Evolutionary conservation across 2,113 vertebrate species (phyloP), one percentile per base, ranked within the genome.

Genomic region (Oncorhynchus kisutch): DNA sequence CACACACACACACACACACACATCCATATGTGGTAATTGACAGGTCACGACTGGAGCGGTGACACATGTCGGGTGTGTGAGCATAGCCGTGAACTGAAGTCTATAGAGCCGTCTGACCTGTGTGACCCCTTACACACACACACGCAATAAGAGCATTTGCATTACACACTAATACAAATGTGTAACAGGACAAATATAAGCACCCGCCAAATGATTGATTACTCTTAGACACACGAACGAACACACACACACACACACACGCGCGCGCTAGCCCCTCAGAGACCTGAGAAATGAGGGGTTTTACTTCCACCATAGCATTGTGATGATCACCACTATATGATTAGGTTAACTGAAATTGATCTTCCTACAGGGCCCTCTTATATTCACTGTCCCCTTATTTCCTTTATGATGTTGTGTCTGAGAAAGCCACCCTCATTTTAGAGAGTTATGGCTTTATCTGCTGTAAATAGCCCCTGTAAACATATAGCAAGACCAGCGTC

Each of bases 401-500:
- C 66, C 66, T 67, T 85, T 62, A 77, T 84, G 73, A 70, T 68
- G 62, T 72, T 18, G 69, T 49, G 20, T 81, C 48, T 71, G 73
- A n/a, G 48, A 83, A 69, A 81, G 72, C 68, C 60, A 51, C 64
- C 25, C 80, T 86, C 71, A 82, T 81, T 83, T 73, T 62, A 13
- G 25, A 27, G 39, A 65, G 71, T 65, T 27, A 70, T 82, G 72
- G 78, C 88, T 92, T 87, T 84, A 84, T 90, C 89, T 85, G 71
- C 75, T 64, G 49, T 81, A 88, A 92, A 91, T 90, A 88, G 83
- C 68, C 81, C 83, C 83, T 84, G 86, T 89, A 89, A 90, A 90
- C 84, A 86, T 69, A 59, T 68, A 89, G 92, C 91, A 88, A 85
- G 88, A 90, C 79, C 3, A 62, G 49, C 34, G 62, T 91, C 12